Evolutionary conservation across 2,113 vertebrate species (phyloP).

Genomic region (Hippocampus comes): DNA sequence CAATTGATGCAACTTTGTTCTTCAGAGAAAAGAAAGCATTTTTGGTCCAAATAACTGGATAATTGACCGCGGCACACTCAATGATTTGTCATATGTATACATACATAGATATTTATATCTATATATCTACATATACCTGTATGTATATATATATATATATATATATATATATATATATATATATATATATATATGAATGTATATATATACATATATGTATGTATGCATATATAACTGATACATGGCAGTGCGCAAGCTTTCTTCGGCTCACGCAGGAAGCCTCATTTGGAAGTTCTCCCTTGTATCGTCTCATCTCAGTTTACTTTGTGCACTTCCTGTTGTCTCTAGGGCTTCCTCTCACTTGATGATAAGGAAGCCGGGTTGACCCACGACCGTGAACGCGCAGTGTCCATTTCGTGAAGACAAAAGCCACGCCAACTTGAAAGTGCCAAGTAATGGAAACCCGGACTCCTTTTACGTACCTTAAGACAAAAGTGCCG

Average conservation of each 20-base stretch:
- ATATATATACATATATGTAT: too few relatives aligned
- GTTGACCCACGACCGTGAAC: conserved; percentile 63
- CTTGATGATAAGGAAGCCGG: conserved; percentile 74
- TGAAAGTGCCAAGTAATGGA: conserved; percentile 47
- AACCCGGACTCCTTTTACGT: not conserved
- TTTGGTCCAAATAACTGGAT: too few relatives aligned
- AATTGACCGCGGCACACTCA: too few relatives aligned
- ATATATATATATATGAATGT: too few relatives aligned
- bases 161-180: too few relatives aligned
- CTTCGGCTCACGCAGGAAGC: conserved; percentile 63
- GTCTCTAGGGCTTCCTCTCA: conserved; percentile 76
- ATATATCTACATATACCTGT: too few relatives aligned
- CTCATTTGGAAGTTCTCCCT: conserved; percentile 63
- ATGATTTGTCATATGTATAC: too few relatives aligned
- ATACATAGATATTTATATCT: too few relatives aligned
- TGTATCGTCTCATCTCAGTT: conserved; percentile 70
- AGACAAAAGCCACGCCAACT: conserved; percentile 37
- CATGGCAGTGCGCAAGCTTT: conserved; percentile 26
- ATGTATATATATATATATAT: too few relatives aligned
- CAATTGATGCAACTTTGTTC: too few relatives aligned
- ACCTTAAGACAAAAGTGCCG: too few relatives aligned
- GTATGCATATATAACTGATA: not conserved
- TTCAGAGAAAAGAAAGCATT: too few relatives aligned
- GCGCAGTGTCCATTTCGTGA: conserved; percentile 45
- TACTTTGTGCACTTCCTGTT: conserved; percentile 73